phyloP scores from a whole-genome alignment of 2,797 vertebrate species.

The Lacerta viridis region DNA sequence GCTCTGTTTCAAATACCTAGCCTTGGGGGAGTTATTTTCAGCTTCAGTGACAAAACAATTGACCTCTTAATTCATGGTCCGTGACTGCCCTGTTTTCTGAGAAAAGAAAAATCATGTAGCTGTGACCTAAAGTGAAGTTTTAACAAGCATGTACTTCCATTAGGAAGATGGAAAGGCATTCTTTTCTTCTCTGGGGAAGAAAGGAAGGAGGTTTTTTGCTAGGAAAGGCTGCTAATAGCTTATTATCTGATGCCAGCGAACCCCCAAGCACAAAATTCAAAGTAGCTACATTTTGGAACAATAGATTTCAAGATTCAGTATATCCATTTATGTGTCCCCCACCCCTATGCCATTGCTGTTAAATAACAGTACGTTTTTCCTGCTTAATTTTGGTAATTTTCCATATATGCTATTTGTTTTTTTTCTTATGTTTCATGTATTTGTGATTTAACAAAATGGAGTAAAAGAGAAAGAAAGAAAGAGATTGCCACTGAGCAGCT shows the following conservation, averaged over 20 bases:
- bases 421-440: background rate
- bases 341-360: background rate
- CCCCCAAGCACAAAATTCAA: background rate
- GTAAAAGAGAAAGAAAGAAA: too few species aligned
- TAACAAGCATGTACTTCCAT: constrained; percentile 23
- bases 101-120: constrained; percentile 13
- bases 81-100: constrained; percentile 16
- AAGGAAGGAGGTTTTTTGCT: background rate
- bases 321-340: too few species aligned
- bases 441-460: background rate
- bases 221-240: background rate
- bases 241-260: background rate
- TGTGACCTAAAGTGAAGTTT: constrained; percentile 41
- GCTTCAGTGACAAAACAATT: constrained; percentile 44
- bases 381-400: background rate
- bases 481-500: too few species aligned
- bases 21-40: constrained; percentile 47
- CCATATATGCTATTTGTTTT: background rate
- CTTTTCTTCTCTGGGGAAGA: background rate
- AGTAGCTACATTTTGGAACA: background rate
- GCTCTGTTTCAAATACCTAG: constrained; percentile 33
- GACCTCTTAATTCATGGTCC: constrained; percentile 51
- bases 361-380: background rate
- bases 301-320: background rate
- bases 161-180: constrained; percentile 10